Evolutionary conservation across 2,888 invertebrate genomes (phyloP), one percentile per base, ranked within the genome.

Genomic region (Microplitis manilae): DNA sequence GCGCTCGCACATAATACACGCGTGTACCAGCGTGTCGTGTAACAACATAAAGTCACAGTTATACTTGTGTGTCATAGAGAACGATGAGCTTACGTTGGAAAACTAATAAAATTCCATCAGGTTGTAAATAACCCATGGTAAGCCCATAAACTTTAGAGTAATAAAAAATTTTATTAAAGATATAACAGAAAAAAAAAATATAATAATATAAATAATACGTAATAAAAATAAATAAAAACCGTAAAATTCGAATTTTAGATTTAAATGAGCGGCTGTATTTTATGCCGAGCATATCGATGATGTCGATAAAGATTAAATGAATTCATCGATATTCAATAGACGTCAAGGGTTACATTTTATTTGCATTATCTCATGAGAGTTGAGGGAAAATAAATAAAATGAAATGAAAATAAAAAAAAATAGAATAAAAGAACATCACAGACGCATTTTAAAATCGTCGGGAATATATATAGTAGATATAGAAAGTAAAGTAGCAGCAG

Each of bases 1-100:
- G 76, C 76, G 61, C 67, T 68, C 60, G 17, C 41, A 59, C 73
- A 64, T 70, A 70, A 70, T 30, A 71, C 65, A 30, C 41, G 50
- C 39, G 73, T 50, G 73, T 64, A 64, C 64, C 41, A 41, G 64
- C 41, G 41, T 17, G 40, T 39, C 73, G 50, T 73, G 64, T 64
- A 73, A 50, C 64, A 62, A 73, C 65, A 73, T 73, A 73, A 73
- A 73, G 40, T 61, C 62, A 38, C 73, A 64, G 65, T 73, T 73
- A 65, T 73, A 73, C 64, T 50, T 41, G 61, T 62, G 73, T 65
- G 71, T 72, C 73, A 73, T 73, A 62, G 50, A 13, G 40, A 65
- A 65, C 65, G 73, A 73, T 41, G 17, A 65, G 62, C 65, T 64
- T 40, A 7, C 41, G 65, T 73, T 15, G 62, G 59, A 65, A 65